phyloP scores from a whole-genome alignment of 2,888 invertebrate species.

The Aleiodes testaceus region DNA sequence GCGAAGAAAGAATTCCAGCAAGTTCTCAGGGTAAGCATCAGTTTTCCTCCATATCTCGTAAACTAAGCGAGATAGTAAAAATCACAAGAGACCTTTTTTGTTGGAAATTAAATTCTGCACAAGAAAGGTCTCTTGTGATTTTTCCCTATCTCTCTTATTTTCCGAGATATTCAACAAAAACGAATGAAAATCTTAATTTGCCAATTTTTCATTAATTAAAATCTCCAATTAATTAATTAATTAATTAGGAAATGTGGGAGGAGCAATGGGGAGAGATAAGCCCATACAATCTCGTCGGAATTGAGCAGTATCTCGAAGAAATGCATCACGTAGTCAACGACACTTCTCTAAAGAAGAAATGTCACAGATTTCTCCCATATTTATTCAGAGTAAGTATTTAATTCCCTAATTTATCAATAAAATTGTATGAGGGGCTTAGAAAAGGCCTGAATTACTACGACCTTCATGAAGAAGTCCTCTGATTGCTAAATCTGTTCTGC shows the following conservation, averaged over 20 bases:
- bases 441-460: too few species aligned
- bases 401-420: conserved; percentile 7
- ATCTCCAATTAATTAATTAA: conserved; percentile 7
- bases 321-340: conserved; percentile 89
- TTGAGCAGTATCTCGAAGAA: conserved; percentile 87
- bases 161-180: too few species aligned
- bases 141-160: too few species aligned
- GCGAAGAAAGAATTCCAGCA: conserved; percentile 81
- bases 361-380: conserved; percentile 86
- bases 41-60: too few species aligned
- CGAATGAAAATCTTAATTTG: not conserved
- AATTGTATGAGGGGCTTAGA: not conserved
- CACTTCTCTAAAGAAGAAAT: conserved; percentile 81
- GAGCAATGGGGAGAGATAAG: conserved; percentile 88
- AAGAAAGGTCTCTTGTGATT: too few species aligned
- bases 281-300: conserved; percentile 86
- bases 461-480: too few species aligned
- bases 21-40: conserved; percentile 79
- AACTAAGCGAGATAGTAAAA: too few species aligned
- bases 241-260: conserved; percentile 82
- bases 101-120: too few species aligned
- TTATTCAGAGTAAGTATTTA: conserved; percentile 81
- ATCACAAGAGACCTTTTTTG: too few species aligned
- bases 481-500: too few species aligned
- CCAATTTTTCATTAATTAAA: not conserved